Percentiles rank a stretch among this genome's conserved stretches.
Conservation (phyloP, 2,888 invertebrate genomes). For the Minunthozetes semirufus region DNA sequence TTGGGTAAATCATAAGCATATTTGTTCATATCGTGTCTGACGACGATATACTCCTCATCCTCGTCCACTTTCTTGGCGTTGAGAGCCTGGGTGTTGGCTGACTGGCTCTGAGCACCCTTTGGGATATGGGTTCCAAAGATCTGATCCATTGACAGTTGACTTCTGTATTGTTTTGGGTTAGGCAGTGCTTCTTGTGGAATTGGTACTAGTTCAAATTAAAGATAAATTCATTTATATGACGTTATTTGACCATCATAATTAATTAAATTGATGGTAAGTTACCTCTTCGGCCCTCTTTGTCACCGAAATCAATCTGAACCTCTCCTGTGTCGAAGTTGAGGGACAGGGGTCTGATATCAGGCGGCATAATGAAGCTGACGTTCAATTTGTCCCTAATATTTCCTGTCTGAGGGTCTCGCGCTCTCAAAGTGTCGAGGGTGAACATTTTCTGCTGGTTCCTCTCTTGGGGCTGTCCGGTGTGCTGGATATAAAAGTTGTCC, state of each 20-base stretch:
- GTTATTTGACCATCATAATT: background rate
- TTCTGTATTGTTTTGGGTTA: no score
- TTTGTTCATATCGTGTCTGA: conserved; percentile 12
- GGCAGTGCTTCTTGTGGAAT: no score
- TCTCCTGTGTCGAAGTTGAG: conserved; percentile 3
- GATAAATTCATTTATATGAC: no score
- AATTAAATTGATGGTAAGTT: background rate
- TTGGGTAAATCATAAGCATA: background rate
- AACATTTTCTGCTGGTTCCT: background rate
- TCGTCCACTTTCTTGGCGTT: background rate
- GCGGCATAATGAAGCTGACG: conserved; percentile 6
- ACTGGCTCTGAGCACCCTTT: no score
- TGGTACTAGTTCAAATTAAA: no score
- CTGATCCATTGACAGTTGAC: no score
- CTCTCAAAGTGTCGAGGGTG: background rate
- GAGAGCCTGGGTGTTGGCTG: background rate
- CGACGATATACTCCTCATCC: background rate
- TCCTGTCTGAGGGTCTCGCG: background rate
- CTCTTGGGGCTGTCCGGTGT: background rate
- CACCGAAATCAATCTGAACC: background rate
- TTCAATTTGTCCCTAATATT: background rate
- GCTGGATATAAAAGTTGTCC: no score
- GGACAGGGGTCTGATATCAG: background rate
- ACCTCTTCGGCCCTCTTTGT: background rate
- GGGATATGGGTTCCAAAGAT: no score